A percentile compares a stretch with the other conserved stretches of the same genome.
These are phyloP conservation scores for Pogonus chalceus DNA, from an alignment of 1,140 invertebrate species.

Conservation along the genomic window DNA sequence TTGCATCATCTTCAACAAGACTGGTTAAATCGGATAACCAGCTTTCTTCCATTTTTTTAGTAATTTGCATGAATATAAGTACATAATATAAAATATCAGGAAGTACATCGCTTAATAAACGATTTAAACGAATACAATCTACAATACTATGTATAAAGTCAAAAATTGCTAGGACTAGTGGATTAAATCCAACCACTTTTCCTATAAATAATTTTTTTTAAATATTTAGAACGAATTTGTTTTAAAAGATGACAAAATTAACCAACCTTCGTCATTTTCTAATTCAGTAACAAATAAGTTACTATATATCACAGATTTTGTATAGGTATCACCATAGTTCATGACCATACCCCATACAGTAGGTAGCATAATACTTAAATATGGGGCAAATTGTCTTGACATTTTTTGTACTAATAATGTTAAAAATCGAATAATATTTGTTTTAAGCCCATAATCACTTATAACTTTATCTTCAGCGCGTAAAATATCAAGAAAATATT, in stretches of 20 bases:
- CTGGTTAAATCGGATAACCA: conserved; percentile 63
- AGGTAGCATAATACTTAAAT: conserved; percentile 53
- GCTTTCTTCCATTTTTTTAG: conserved; percentile 59
- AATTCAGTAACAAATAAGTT: conserved; percentile 26
- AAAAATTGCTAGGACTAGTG: conserved; percentile 65
- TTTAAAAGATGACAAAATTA: conserved; percentile 9
- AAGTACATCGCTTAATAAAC: conserved; percentile 53
- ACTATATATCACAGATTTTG: conserved; percentile 32
- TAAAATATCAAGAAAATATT: neutral
- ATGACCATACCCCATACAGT: conserved; percentile 63
- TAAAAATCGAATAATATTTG: conserved; percentile 30
- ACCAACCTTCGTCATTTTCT: conserved; percentile 13
- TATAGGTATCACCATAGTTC: conserved; percentile 48
- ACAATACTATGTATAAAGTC: conserved; percentile 62
- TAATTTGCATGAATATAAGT: conserved; percentile 68
- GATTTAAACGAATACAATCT: conserved; percentile 49
- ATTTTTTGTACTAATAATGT: conserved; percentile 52
- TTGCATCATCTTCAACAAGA: conserved; percentile 66
- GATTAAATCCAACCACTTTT: conserved; percentile 61
- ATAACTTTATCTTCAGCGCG: neutral
- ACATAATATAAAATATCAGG: conserved; percentile 65
- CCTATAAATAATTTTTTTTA: conserved; percentile 37
- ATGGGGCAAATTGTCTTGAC: conserved; percentile 54
- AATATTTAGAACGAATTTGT: neutral
- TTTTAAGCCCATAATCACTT: neutral